These are phyloP conservation scores for Thelaira solivaga DNA, from an alignment of 2,888 invertebrate species.

Conservation along the genomic window DNA sequence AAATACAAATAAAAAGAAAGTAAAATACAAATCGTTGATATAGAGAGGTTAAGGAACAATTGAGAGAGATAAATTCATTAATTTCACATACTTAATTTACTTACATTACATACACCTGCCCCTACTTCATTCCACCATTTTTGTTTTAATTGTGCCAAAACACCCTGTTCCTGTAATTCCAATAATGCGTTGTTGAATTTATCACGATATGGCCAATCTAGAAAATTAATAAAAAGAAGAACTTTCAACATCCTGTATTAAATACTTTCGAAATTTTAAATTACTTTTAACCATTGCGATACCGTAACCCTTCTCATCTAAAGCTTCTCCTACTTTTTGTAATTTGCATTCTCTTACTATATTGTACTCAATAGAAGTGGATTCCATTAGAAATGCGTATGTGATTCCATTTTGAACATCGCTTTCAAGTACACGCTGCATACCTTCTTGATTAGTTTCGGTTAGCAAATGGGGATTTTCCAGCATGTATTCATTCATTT, in stretches of 20 bases:
- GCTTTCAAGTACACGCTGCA: constrained; percentile 76
- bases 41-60: too few relatives aligned
- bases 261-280: constrained; percentile 15
- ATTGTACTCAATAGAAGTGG: constrained; percentile 85
- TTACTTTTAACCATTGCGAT: constrained; percentile 85
- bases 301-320: constrained; percentile 86
- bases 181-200: constrained; percentile 88
- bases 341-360: constrained; percentile 82
- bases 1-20: too few relatives aligned
- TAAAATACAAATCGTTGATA: too few relatives aligned
- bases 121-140: constrained; percentile 94
- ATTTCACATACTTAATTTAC: too few relatives aligned
- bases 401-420: constrained; percentile 72
- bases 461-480: constrained; percentile 79
- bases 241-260: not conserved
- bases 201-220: constrained; percentile 82
- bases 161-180: constrained; percentile 89
- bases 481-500: constrained; percentile 88
- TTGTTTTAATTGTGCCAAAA: constrained; percentile 85
- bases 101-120: constrained; percentile 85
- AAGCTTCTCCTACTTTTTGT: constrained; percentile 80
- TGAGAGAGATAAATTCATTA: too few relatives aligned
- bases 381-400: constrained; percentile 89
- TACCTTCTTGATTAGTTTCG: constrained; percentile 79
- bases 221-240: not conserved